Evolutionary conservation across 2,888 invertebrate genomes (phyloP).

Genomic region (Neoaliturus tenellus): DNA sequence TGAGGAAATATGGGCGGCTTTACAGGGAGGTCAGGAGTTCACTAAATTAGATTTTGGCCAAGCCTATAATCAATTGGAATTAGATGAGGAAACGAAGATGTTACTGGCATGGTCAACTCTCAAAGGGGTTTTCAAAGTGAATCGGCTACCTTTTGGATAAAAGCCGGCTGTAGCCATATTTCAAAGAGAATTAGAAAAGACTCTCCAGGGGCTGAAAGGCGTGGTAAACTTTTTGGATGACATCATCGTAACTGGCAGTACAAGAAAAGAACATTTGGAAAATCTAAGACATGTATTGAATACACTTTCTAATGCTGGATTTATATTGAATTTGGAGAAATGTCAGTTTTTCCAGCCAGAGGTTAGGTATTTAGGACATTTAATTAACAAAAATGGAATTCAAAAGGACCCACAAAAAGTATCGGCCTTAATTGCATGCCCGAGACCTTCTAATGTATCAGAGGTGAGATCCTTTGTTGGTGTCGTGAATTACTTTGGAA

Average conservation of each 20-base stretch:
- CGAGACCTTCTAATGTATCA: conserved; percentile 62
- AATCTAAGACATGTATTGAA: neutral
- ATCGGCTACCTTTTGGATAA: neutral
- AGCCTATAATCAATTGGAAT: too few relatives aligned
- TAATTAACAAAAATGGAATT: conserved; percentile 64
- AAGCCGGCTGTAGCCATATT: conserved; percentile 10
- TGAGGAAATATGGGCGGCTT: neutral
- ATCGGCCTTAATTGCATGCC: conserved; percentile 63
- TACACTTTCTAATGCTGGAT: neutral
- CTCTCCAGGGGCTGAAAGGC: neutral
- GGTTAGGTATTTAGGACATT: conserved; percentile 66
- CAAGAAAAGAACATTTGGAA: neutral
- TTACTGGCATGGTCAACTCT: too few relatives aligned
- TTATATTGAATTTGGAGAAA: conserved; percentile 62
- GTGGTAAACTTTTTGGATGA: conserved; percentile 26
- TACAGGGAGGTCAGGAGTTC: neutral
- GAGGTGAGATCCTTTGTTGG: conserved; percentile 67
- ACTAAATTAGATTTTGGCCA: too few relatives aligned
- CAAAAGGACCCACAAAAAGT: conserved; percentile 64
- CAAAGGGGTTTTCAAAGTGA: neutral
- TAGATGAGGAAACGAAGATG: too few relatives aligned
- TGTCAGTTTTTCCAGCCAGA: conserved; percentile 64
- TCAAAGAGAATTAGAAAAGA: neutral
- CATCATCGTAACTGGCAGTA: neutral
- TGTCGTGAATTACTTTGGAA: conserved; percentile 65